Conservation (phyloP, 2,113 vertebrate genomes). For the Puntigrus tetrazona region DNA sequence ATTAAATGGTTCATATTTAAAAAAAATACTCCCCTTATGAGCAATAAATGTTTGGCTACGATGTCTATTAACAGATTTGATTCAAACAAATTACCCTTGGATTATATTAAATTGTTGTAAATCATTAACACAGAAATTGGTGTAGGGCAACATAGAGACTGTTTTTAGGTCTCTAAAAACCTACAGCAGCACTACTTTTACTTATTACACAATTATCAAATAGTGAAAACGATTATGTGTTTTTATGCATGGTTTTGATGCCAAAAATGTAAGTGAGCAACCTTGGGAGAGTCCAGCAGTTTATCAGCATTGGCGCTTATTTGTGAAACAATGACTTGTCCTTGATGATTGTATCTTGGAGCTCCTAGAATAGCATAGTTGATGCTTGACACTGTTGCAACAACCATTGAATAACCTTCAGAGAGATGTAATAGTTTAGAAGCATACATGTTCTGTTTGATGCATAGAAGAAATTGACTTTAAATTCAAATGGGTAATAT, state of each 20-base stretch:
- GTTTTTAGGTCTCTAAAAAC: no score
- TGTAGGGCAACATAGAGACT: no score
- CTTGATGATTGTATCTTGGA: slow-evolving; percentile 69
- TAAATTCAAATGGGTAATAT: no score
- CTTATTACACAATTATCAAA: not conserved
- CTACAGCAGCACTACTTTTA: no score
- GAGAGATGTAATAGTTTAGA: not conserved
- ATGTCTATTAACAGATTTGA: no score
- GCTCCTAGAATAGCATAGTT: slow-evolving; percentile 66
- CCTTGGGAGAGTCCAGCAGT: slow-evolving; percentile 32
- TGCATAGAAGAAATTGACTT: no score
- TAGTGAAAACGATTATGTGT: not conserved
- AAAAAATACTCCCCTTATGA: no score
- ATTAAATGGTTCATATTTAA: no score
- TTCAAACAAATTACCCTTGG: no score
- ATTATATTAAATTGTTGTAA: no score
- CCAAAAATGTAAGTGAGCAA: not conserved
- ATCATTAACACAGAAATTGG: no score
- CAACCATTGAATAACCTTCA: slow-evolving; percentile 76
- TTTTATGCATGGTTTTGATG: not conserved
- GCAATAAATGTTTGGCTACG: no score
- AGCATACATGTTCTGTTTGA: not conserved
- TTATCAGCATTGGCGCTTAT: fast-evolving
- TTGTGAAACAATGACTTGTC: slow-evolving; percentile 53
- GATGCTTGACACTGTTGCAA: fast-evolving